Evolutionary conservation across 2,113 vertebrate genomes (phyloP).

Genomic region (Gracilinanus agilis): DNA sequence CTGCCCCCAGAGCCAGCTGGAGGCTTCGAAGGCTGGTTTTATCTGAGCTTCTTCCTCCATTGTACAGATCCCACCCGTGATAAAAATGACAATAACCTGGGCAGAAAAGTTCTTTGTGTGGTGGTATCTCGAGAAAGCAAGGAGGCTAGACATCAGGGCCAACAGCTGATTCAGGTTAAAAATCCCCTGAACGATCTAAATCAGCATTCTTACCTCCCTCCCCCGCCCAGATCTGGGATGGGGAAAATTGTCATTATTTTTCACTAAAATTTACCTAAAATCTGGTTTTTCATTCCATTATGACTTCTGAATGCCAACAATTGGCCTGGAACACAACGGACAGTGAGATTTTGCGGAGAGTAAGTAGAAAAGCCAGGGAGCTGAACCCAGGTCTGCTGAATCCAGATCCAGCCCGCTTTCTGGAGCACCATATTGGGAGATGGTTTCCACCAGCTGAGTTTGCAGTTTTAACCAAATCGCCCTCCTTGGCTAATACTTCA

Average conservation of each 20-base stretch:
- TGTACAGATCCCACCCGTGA: background rate
- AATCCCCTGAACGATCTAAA: background rate
- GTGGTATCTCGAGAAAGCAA: background rate
- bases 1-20: background rate
- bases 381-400: background rate
- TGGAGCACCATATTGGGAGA: background rate
- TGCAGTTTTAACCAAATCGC: slow-evolving; percentile 24
- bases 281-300: background rate
- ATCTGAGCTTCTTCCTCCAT: background rate
- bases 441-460: background rate
- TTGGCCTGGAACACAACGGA: slow-evolving; percentile 28
- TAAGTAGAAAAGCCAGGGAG: background rate
- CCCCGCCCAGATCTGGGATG: background rate
- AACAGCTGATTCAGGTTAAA: slow-evolving; percentile 36
- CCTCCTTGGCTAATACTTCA: background rate
- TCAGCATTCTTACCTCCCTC: background rate
- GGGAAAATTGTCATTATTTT: background rate
- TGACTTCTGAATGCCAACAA: slow-evolving; percentile 37
- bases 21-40: slow-evolving; percentile 26
- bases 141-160: background rate
- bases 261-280: background rate
- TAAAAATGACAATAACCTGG: background rate
- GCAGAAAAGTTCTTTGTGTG: background rate
- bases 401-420: background rate
- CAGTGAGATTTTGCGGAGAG: slow-evolving; percentile 35